These are phyloP conservation scores for Cephalotes varians DNA, from an alignment of 2,888 invertebrate species.

Conservation along the genomic window DNA sequence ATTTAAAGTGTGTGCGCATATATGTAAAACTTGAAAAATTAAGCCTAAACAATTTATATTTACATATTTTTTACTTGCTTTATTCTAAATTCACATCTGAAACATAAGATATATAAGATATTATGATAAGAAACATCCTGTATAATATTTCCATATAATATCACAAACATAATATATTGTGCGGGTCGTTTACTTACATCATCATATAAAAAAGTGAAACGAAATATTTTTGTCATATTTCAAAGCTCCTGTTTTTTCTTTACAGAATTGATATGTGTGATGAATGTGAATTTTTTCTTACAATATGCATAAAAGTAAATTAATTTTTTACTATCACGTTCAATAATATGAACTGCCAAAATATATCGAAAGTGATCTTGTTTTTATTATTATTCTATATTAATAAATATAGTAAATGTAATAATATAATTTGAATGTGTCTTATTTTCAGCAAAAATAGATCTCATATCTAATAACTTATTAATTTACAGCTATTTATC, in stretches of 20 bases:
- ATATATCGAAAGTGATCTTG: neutral
- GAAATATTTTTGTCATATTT: neutral
- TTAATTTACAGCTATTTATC: neutral
- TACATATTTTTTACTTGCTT: neutral
- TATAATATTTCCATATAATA: neutral
- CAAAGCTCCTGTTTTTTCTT: neutral
- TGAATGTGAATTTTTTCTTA: neutral
- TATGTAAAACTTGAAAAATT: neutral
- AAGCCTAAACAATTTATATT: neutral
- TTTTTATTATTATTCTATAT: neutral
- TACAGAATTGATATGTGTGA: neutral
- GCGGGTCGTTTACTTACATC: neutral
- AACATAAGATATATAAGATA: neutral
- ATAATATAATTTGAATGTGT: neutral
- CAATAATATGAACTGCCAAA: neutral
- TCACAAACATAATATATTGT: constrained; percentile 15
- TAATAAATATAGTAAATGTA: constrained; percentile 2
- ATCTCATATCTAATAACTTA: neutral
- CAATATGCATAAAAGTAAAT: neutral
- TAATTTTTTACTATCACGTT: neutral
- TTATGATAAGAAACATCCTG: neutral
- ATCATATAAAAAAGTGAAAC: neutral
- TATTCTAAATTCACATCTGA: neutral
- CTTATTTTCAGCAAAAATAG: neutral
- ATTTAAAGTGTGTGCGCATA: neutral